Base-by-base conservation (phyloP, 2,797 vertebrate genomes). In the Thalassophryne amazonica region DNA sequence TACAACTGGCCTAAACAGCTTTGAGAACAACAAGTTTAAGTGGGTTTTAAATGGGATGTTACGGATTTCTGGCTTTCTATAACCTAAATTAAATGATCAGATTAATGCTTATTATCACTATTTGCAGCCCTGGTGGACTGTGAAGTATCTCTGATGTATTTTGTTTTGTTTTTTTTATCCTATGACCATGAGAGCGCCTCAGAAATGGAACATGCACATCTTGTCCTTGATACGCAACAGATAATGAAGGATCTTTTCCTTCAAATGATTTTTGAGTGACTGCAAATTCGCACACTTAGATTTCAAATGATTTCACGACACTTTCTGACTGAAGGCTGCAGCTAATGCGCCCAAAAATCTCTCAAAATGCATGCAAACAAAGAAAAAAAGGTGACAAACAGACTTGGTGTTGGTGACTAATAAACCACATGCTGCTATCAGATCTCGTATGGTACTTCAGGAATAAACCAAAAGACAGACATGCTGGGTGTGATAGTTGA, bases 341-440 rank as follows among this genome's bases (percentile, higher is more conserved):
- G 27, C 17, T 23, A 17, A 52, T 5, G 20, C 22, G 4, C 27
- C 18, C 11, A 7, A 11, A 43, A 36, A 45, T 28, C 17, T 21
- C 12, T 37, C 27, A 57, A 59, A 45, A 41, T 31, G 27, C 27
- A 13, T 22, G 17, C 24, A 39, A 51, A 22, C 22, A 16, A 37
- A 35, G 10, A 24, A 12, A 2, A 39, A 41, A 37, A 55, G 49
- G 43, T 22, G 52, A 56, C 62, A 71, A 73, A 71, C 52, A 69
- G 49, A 41, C 18, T n/a, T 0, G 10, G 6, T 71, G 16, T 35
- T 25, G 43, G 14, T 85, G 85, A 85, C 66, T 80, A 85, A 85
- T 60, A 59, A 64, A 73, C 64, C 72, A 60, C 73, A 78, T 64
- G 70, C 69, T 69, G 73, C 48, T 31, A 32, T 72, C 58, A 59